Evolutionary conservation across 2,113 vertebrate species (phyloP), one percentile per base, ranked within the genome.

Genomic region (Mustela lutreola): DNA sequence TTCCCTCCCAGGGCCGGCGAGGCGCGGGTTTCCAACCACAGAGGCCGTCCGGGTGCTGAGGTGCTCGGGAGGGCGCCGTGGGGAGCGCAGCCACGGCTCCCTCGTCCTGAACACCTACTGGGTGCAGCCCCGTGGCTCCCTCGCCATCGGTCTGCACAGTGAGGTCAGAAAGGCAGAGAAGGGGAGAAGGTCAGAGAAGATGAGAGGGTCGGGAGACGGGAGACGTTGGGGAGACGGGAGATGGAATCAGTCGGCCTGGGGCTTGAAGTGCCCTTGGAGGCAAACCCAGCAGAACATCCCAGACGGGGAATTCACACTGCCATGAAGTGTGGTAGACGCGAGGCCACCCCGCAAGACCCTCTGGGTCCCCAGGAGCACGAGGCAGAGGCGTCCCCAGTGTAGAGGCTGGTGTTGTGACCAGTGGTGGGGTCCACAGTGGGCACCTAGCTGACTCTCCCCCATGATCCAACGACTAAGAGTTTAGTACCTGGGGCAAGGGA

Each of bases 21-120:
- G 95, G 95, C 56, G 48, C 48, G 73, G 0, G 65, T 88, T 96
- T 98, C 97, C 5, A 7, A 4, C 3, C 31, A 11, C 39, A 0
- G 82, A 39, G 0, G 75, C 1, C 1, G 4, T 4, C 65, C 18
- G 15, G 45, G 31, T 3, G 19, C 53, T 0, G 4, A 39, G 31
- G 60, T 0, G 0, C 45, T 31, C 24, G 58, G 31, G 18, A 3
- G 58, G 7, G 3, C 16, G 4, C 9, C 1, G 10, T 1, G 0
- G 16, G 0, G 28, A 58, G 16, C 10, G 4, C 26, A 4, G 42
- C 15, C 15, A 1, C 31, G 0, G 12, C 58, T 42, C 1, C 48
- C 3, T 0, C 0, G 0, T 15, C 48, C 65, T 19, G 15, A 28
- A 0, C 45, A 31, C 65, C 60, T 24, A 7, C 58, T 9, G 5